Percentiles rank a stretch among this genome's conserved stretches.
Conservation (phyloP, 2,113 vertebrate species). For the Pipa parva region DNA sequence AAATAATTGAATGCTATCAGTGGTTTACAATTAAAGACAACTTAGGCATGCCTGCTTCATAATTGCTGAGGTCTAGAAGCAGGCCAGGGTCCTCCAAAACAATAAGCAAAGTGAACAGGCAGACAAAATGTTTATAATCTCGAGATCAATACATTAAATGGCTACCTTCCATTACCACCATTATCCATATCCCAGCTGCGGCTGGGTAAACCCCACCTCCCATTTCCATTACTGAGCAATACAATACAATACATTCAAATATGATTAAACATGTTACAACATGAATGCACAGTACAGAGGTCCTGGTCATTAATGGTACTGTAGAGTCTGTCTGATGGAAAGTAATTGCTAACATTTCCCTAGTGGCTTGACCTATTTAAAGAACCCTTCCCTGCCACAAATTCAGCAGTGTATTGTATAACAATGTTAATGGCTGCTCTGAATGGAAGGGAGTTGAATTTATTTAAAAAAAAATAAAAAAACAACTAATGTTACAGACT, state of each 20-base stretch:
- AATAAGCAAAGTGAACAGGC: constrained; percentile 15
- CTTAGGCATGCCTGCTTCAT: neutral
- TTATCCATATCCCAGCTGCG: constrained; percentile 26
- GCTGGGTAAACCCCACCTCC: constrained; percentile 7
- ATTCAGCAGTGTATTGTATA: neutral
- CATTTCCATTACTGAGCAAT: neutral
- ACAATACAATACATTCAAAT: constrained; percentile 1
- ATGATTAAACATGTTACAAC: neutral
- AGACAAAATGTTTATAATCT: constrained; percentile 13
- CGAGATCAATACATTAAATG: constrained; percentile 6
- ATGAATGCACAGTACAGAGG: neutral
- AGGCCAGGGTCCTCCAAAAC: constrained; percentile 13
- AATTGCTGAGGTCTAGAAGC: constrained; percentile 14
- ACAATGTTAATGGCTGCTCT: neutral
- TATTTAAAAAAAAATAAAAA: neutral
- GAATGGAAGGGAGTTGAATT: neutral
- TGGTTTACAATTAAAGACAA: neutral
- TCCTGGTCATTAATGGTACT: neutral
- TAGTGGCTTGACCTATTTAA: constrained; percentile 25
- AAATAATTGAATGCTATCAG: constrained; percentile 5
- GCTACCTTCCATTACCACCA: constrained; percentile 10
- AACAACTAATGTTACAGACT: no score
- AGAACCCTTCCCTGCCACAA: neutral
- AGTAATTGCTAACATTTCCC: constrained; percentile 27
- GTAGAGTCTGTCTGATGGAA: constrained; percentile 13